phyloP scores from a whole-genome alignment of 2,888 invertebrate species.

The Helleia helle region DNA sequence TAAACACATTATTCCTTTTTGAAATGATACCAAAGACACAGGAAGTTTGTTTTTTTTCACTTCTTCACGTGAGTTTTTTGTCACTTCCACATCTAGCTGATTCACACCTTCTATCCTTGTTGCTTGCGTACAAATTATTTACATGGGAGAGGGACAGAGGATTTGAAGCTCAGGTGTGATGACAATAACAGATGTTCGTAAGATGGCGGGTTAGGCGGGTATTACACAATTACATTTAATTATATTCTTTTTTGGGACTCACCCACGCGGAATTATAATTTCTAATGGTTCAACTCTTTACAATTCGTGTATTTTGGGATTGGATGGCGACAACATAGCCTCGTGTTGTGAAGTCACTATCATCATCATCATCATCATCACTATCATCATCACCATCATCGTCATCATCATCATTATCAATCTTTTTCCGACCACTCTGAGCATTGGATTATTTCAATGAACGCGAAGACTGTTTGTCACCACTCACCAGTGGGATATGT shows the following conservation, averaged over 20 bases:
- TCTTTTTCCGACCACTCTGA: too few species aligned
- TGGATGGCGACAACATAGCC: too few species aligned
- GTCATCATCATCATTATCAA: too few species aligned
- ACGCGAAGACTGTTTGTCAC: too few species aligned
- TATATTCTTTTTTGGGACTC: conserved; percentile 52
- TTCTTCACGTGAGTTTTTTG: conserved; percentile 71
- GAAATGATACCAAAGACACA: conserved; percentile 73
- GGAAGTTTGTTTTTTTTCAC: conserved; percentile 73
- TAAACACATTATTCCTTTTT: conserved; percentile 59
- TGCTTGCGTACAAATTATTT: conserved; percentile 15
- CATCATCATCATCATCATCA: too few species aligned
- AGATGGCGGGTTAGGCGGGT: conserved; percentile 51
- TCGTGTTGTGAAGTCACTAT: too few species aligned
- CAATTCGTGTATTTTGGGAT: too few species aligned
- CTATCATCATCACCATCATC: too few species aligned
- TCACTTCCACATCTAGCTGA: conserved; percentile 65
- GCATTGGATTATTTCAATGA: too few species aligned
- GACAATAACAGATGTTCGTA: conserved; percentile 70
- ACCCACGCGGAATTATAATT: conserved; percentile 20
- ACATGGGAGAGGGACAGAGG: conserved; percentile 31
- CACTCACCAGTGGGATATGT: too few species aligned
- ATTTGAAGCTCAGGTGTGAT: conserved; percentile 63
- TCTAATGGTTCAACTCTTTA: not conserved
- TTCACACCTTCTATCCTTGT: conserved; percentile 33
- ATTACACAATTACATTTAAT: conserved; percentile 74